Percentiles rank a stretch among this genome's conserved stretches.
phyloP scores from a whole-genome alignment of 2,113 vertebrate species.

The Cairina moschata region DNA sequence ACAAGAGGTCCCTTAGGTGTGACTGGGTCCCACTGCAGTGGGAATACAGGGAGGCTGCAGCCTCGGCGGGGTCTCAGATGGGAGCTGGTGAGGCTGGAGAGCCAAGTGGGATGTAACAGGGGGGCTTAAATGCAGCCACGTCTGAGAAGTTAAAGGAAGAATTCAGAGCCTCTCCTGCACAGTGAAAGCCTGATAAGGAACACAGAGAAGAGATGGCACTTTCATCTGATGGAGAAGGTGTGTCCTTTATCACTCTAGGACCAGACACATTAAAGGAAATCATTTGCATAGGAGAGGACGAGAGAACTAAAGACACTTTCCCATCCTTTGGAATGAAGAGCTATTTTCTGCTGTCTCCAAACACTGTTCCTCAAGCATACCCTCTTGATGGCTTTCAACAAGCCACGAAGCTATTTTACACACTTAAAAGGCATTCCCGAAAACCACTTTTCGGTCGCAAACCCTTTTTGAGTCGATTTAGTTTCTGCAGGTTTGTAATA shows the following conservation, averaged over 20 bases:
- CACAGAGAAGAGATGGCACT: background rate
- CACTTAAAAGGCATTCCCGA: constrained; percentile 16
- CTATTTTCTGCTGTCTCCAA: constrained; percentile 39
- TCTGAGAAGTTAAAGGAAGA: background rate
- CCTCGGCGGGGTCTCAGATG: background rate
- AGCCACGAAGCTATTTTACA: constrained; percentile 15
- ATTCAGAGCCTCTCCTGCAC: background rate
- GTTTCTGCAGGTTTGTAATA: constrained; percentile 16
- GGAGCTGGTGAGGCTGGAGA: constrained; percentile 1
- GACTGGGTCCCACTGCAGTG: constrained; percentile 4
- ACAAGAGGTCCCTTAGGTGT: background rate
- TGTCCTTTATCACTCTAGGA: background rate
- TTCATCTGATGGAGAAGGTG: background rate
- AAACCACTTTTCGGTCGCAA: constrained; percentile 24
- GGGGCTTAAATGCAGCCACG: background rate
- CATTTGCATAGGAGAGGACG: constrained; percentile 14
- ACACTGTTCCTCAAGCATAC: background rate
- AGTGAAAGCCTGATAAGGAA: background rate
- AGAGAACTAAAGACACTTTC: background rate
- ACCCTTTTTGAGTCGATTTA: background rate
- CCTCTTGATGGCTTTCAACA: constrained; percentile 46
- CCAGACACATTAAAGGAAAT: background rate
- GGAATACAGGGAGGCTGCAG: constrained; percentile 3
- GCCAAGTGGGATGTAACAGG: background rate
- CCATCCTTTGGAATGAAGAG: background rate